Conservation (phyloP, 2,888 invertebrate species). For the Metopia argyrocephala region DNA sequence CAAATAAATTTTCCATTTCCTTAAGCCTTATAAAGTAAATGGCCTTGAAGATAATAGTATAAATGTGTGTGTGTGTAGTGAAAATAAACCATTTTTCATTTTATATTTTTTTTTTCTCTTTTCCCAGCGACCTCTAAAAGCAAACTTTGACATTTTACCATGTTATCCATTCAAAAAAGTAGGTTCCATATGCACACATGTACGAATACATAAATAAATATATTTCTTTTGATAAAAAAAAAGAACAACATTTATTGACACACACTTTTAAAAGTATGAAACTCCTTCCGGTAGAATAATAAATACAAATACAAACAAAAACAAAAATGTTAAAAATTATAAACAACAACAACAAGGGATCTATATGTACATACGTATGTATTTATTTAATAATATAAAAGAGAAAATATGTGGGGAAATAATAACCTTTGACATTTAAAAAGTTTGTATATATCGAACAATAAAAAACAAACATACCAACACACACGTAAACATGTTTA, state of each 20-base stretch:
- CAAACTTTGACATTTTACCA: neutral
- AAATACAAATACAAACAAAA: neutral
- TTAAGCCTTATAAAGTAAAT: no score
- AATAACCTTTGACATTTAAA: slow-evolving; percentile 46
- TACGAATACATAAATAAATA: neutral
- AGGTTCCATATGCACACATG: neutral
- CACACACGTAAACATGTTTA: neutral
- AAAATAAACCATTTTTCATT: neutral
- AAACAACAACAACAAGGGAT: neutral
- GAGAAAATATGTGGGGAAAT: no score
- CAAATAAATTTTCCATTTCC: no score
- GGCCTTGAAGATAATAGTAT: neutral
- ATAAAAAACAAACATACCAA: neutral
- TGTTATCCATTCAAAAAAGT: neutral
- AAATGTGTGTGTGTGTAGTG: neutral
- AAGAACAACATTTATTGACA: no score
- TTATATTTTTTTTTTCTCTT: neutral
- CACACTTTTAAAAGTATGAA: slow-evolving; percentile 5
- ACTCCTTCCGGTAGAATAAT: slow-evolving; percentile 9
- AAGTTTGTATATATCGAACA: slow-evolving; percentile 9
- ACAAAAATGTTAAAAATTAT: neutral
- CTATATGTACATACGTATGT: neutral
- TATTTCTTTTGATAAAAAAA: no score
- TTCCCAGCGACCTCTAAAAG: neutral
- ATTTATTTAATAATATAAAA: no score